A percentile compares a stretch with the other conserved stretches of the same genome.
phyloP scores from a whole-genome alignment of 2,797 vertebrate species.

The Siniperca undulata region DNA sequence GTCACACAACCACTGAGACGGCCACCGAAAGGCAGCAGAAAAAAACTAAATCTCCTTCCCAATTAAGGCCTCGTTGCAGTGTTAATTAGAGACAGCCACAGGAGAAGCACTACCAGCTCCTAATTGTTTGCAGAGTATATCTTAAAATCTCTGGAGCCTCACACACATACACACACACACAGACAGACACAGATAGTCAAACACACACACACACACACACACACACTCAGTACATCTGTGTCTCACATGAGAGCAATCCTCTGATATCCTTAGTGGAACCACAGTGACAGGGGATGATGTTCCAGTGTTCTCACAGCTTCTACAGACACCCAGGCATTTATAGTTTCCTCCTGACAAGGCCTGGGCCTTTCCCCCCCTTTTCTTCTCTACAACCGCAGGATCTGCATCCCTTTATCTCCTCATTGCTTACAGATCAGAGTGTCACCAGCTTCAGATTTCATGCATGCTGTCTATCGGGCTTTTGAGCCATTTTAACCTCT shows the following conservation, averaged over 20 bases:
- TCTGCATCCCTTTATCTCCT: conserved; percentile 72
- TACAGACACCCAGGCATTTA: conserved; percentile 76
- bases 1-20: conserved; percentile 52
- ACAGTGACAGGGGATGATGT: conserved; percentile 81
- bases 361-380: conserved; percentile 23
- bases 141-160: conserved; percentile 85
- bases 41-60: conserved; percentile 67
- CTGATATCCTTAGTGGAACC: conserved; percentile 77
- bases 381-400: conserved; percentile 50
- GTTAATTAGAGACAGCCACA: conserved; percentile 92
- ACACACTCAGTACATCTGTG: conserved; percentile 73
- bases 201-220: conserved; percentile 6
- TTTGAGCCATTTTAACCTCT: conserved; percentile 34
- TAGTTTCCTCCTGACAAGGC: conserved; percentile 80
- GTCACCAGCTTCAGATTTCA: conserved; percentile 61
- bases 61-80: conserved; percentile 82
- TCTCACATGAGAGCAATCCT: conserved; percentile 81
- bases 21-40: conserved; percentile 54
- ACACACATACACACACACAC: conserved; percentile 19
- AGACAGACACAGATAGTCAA: conserved; percentile 27
- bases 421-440: conserved; percentile 55
- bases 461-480: conserved; percentile 39
- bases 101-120: conserved; percentile 86
- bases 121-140: conserved; percentile 91
- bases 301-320: conserved; percentile 78